Percentiles rank a stretch among this genome's conserved stretches.
These are phyloP conservation scores for Chaetorhynchus papuensis DNA, from an alignment of 2,113 vertebrate genomes.

Conservation along the genomic window DNA sequence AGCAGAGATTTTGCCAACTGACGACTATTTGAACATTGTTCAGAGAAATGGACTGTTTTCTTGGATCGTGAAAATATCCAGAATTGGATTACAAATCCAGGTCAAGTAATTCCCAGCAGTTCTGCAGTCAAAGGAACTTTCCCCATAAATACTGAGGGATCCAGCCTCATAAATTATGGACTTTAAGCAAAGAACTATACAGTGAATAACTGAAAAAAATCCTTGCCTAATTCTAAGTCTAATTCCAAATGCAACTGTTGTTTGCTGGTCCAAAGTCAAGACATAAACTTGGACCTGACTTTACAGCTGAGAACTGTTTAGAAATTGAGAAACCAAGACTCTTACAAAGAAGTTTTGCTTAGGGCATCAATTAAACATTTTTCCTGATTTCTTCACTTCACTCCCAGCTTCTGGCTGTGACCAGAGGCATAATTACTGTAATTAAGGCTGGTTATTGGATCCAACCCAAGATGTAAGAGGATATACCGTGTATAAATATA, in stretches of 20 bases:
- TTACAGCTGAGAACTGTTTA: neutral
- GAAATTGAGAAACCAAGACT: neutral
- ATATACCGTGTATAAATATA: conserved; percentile 51
- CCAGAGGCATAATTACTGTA: conserved; percentile 43
- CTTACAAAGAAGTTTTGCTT: neutral
- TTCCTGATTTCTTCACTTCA: neutral
- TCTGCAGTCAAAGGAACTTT: neutral
- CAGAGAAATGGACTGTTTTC: neutral
- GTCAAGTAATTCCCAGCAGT: neutral
- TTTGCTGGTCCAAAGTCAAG: neutral
- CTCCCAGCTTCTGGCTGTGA: neutral
- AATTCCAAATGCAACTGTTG: neutral
- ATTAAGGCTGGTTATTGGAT: conserved; percentile 52
- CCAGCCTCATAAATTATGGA: neutral
- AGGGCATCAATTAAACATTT: neutral
- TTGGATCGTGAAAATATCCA: neutral
- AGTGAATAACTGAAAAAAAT: neutral
- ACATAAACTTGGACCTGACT: neutral
- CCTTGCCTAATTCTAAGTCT: neutral
- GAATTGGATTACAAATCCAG: neutral
- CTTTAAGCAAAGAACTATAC: neutral
- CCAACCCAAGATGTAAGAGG: conserved; percentile 46
- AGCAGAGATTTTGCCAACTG: neutral
- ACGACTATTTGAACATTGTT: neutral
- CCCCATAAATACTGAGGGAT: neutral